Percentiles rank a stretch among this genome's conserved stretches.
Conservation (phyloP, 30 jellyfish, hydroid and myxozoan genomes). For the Turritopsis rubra region DNA sequence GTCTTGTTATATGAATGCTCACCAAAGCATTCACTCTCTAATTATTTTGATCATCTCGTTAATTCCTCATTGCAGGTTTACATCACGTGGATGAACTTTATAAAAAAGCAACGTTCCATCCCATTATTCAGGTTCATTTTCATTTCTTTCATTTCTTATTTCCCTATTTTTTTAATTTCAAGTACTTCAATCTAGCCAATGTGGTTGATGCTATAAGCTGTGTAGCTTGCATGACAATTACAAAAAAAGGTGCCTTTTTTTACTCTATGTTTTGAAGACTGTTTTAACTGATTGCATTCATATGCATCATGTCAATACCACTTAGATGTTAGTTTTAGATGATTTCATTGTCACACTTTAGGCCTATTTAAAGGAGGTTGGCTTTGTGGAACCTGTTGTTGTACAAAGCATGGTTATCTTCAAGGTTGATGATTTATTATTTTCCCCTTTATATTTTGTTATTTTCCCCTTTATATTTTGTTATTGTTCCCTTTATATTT, state of each 20-base stretch:
- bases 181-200: neutral
- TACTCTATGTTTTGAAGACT: too few relatives aligned
- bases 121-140: constrained; percentile 42
- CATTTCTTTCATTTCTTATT: neutral
- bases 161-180: neutral
- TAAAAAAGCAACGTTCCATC: constrained; percentile 51
- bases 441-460: neutral
- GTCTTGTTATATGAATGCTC: neutral
- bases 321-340: too few relatives aligned
- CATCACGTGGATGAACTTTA: constrained; percentile 66
- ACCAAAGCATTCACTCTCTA: too few relatives aligned
- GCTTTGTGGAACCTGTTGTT: constrained; percentile 56
- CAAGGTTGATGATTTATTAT: constrained; percentile 48
- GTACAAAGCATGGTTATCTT: constrained; percentile 89
- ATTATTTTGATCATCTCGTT: too few relatives aligned
- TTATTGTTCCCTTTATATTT: too few relatives aligned
- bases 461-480: neutral
- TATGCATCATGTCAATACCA: too few relatives aligned
- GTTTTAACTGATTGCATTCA: too few relatives aligned
- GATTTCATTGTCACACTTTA: constrained; percentile 15
- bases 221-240: too few relatives aligned
- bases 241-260: too few relatives aligned
- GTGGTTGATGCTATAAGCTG: too few relatives aligned
- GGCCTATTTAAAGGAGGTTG: constrained; percentile 40
- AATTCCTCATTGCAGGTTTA: constrained; percentile 42